A percentile compares a stretch with the other conserved stretches of the same genome.
Conservation (phyloP, 2,113 vertebrate genomes). For the Eulemur rufifrons region DNA sequence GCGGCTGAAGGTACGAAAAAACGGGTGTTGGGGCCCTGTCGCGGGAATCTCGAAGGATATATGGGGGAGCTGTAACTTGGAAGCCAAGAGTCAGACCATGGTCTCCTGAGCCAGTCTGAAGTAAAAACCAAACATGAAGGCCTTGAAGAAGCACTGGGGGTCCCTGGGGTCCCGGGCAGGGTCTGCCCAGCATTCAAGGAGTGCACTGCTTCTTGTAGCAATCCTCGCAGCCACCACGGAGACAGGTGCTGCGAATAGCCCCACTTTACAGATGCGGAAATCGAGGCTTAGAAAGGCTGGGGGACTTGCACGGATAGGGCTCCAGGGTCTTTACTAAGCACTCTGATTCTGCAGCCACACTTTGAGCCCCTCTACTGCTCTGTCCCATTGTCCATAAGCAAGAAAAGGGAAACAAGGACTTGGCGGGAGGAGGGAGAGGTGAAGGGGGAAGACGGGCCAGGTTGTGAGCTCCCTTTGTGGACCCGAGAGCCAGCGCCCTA, state of each 20-base stretch:
- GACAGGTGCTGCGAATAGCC: rapidly evolving
- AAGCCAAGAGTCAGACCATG: neutral
- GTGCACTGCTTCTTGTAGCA: rapidly evolving
- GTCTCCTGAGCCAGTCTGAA: neutral
- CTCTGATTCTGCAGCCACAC: neutral
- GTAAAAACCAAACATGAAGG: neutral
- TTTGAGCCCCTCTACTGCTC: neutral
- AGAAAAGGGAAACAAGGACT: neutral
- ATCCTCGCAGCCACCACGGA: rapidly evolving
- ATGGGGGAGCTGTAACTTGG: neutral
- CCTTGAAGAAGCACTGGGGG: rapidly evolving
- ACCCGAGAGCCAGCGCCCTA: neutral
- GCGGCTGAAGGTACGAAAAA: neutral
- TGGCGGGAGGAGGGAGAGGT: rapidly evolving
- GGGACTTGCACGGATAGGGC: neutral
- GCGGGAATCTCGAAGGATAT: neutral
- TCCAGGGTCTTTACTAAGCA: rapidly evolving
- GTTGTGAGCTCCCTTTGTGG: neutral
- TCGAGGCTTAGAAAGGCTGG: neutral
- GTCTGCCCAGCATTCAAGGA: neutral
- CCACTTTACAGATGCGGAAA: rapidly evolving
- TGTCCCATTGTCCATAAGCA: rapidly evolving
- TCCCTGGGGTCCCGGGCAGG: rapidly evolving
- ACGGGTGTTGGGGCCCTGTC: neutral
- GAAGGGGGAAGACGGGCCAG: neutral